These are phyloP conservation scores for Loriculus beryllinus DNA, from an alignment of 2,797 vertebrate genomes.

Conservation along the genomic window DNA sequence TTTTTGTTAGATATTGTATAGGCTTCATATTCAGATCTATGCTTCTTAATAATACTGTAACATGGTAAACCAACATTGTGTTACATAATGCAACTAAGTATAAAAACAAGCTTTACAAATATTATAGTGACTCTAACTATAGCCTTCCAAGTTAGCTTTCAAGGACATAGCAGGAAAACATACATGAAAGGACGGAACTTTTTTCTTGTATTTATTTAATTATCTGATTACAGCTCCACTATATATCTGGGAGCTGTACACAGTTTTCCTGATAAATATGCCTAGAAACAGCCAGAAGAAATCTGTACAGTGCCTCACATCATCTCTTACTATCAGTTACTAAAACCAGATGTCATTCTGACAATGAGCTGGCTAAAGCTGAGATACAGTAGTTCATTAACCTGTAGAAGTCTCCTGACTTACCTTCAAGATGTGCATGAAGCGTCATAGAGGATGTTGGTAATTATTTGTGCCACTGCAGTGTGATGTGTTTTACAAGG, in stretches of 20 bases:
- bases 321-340: background rate
- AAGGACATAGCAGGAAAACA: background rate
- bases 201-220: background rate
- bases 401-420: background rate
- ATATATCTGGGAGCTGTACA: background rate
- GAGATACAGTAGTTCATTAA: background rate
- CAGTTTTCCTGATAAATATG: background rate
- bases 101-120: background rate
- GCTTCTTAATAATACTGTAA: background rate
- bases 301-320: background rate
- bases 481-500: background rate
- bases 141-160: background rate
- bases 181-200: background rate
- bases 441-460: background rate
- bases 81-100: background rate
- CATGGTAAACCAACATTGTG: accelerated
- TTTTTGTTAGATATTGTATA: background rate
- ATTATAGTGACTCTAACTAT: background rate
- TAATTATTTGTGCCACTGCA: background rate
- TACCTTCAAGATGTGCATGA: background rate
- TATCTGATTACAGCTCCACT: background rate
- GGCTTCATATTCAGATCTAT: background rate
- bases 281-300: background rate
- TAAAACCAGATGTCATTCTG: background rate
- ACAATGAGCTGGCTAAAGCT: background rate